Percentiles rank a stretch among this genome's conserved stretches.
These are phyloP conservation scores for Clusia tigrina DNA, from an alignment of 2,888 invertebrate species.

Conservation along the genomic window DNA sequence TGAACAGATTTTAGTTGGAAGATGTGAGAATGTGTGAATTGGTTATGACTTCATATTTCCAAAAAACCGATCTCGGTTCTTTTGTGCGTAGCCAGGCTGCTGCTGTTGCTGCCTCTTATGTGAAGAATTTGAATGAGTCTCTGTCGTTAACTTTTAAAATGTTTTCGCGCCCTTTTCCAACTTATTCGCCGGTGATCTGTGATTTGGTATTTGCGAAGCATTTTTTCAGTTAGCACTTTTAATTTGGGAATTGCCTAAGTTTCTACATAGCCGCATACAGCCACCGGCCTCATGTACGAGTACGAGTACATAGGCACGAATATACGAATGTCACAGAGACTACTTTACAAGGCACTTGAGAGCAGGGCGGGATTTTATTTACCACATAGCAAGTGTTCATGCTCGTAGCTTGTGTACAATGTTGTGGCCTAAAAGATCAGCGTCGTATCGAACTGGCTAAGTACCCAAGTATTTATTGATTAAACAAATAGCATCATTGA, in stretches of 20 bases:
- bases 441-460: no score
- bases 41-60: conserved; percentile 47
- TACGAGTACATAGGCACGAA: no score
- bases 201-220: conserved; percentile 37
- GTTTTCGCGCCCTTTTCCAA: conserved; percentile 38
- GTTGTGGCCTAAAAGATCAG: background rate
- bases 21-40: conserved; percentile 45
- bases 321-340: no score
- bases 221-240: conserved; percentile 33
- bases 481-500: conserved; percentile 46
- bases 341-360: no score
- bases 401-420: no score
- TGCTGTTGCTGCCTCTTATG: background rate
- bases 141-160: background rate
- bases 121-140: background rate
- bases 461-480: conserved; percentile 51
- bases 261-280: no score
- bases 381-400: conserved; percentile 14
- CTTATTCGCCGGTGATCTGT: conserved; percentile 25
- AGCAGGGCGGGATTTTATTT: conserved; percentile 12
- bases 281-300: no score
- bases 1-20: background rate
- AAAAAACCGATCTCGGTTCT: conserved; percentile 8
- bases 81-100: background rate
- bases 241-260: conserved; percentile 48